These are phyloP conservation scores for Sminthurinus aureus DNA, from an alignment of 2,888 invertebrate species.

Conservation along the genomic window DNA sequence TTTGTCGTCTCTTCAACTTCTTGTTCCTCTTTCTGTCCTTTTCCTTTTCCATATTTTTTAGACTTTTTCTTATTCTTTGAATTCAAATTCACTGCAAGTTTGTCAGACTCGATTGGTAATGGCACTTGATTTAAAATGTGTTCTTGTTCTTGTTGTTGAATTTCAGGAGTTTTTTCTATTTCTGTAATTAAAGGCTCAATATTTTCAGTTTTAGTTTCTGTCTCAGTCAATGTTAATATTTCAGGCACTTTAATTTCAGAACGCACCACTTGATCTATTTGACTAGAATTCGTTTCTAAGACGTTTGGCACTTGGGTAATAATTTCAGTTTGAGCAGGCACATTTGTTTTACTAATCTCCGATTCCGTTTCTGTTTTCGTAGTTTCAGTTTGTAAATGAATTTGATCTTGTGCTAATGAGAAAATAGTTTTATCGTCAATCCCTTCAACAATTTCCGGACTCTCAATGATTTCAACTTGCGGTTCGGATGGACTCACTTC, in stretches of 20 bases:
- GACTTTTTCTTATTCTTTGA: background rate
- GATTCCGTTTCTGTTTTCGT: no score
- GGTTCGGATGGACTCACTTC: constrained; percentile 5
- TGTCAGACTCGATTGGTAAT: background rate
- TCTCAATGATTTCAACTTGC: background rate
- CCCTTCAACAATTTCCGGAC: background rate
- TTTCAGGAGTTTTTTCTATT: background rate
- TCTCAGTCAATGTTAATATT: background rate
- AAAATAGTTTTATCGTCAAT: background rate
- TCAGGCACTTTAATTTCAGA: background rate
- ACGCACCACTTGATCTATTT: background rate
- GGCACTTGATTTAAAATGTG: background rate
- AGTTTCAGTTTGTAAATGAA: background rate
- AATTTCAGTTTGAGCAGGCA: background rate
- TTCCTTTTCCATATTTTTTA: background rate
- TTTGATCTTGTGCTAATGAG: background rate
- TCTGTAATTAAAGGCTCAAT: background rate
- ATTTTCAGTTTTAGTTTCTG: background rate
- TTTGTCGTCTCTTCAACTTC: background rate
- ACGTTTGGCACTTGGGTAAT: background rate
- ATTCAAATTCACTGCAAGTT: background rate
- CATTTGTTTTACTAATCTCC: no score
- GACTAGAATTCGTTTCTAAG: background rate
- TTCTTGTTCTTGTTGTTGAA: background rate
- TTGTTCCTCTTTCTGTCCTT: background rate